Evolutionary conservation across 2,888 invertebrate species (phyloP).

Genomic region (Tipula vernalis): DNA sequence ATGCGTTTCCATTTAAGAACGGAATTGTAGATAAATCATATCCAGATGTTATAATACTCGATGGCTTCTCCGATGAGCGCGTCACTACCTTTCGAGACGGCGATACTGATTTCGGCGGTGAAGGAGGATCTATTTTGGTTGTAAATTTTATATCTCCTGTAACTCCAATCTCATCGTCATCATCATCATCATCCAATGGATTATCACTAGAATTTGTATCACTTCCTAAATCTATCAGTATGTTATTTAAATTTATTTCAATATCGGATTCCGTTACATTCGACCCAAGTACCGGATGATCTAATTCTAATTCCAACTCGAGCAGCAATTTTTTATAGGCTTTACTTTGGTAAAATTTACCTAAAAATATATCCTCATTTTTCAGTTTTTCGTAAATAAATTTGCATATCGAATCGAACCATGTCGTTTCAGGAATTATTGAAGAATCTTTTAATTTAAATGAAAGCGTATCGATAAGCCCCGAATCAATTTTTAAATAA

Average conservation of each 20-base stretch:
- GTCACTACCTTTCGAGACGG: background rate
- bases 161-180: background rate
- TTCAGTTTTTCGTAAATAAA: conserved; percentile 21
- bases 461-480: conserved; percentile 19
- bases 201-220: conserved; percentile 20
- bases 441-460: conserved; percentile 19
- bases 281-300: conserved; percentile 12
- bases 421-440: conserved; percentile 17
- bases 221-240: conserved; percentile 15
- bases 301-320: conserved; percentile 19
- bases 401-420: conserved; percentile 22
- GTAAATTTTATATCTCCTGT: background rate
- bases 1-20: background rate
- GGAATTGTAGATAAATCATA: conserved; percentile 13
- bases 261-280: conserved; percentile 14
- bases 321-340: conserved; percentile 19
- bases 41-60: background rate
- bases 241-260: conserved; percentile 11
- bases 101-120: background rate
- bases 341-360: conserved; percentile 20
- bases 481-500: conserved; percentile 19
- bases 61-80: background rate
- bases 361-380: conserved; percentile 21
- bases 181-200: conserved; percentile 16
- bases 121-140: background rate